A percentile compares a stretch with the other conserved stretches of the same genome.
Conservation (phyloP, 2,797 vertebrate species). For the Protosalanx chinensis region DNA sequence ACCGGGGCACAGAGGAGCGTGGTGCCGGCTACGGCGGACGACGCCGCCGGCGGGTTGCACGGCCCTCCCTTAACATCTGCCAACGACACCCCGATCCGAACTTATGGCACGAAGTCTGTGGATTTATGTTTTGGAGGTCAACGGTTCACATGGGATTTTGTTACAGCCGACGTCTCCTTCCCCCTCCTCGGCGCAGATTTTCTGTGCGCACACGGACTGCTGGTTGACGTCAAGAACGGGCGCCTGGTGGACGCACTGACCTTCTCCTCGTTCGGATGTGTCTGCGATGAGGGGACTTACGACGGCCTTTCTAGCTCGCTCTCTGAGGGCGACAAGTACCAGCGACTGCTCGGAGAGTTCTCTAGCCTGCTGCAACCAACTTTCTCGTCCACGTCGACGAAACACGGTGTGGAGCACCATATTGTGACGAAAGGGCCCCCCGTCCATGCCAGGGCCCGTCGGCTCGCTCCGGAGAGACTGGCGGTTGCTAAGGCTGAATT, state of each 20-base stretch:
- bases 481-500: constrained; percentile 11
- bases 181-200: background rate
- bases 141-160: background rate
- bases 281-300: background rate
- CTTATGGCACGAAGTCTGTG: background rate
- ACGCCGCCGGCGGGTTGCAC: background rate
- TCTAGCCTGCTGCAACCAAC: background rate
- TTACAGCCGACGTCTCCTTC: background rate
- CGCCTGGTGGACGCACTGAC: background rate
- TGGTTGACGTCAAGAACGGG: background rate
- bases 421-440: background rate
- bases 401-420: background rate
- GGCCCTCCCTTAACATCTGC: background rate
- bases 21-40: background rate
- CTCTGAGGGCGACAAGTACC: background rate
- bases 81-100: background rate
- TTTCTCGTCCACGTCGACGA: background rate
- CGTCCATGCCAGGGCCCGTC: background rate
- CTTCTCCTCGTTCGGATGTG: background rate
- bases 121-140: background rate
- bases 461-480: constrained; percentile 5
- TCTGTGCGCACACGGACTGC: background rate
- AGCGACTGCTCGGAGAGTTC: background rate
- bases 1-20: background rate
- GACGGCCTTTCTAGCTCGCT: background rate